Evolutionary conservation across 2,113 vertebrate genomes (phyloP).

Genomic region (Vulpes ferrilata): DNA sequence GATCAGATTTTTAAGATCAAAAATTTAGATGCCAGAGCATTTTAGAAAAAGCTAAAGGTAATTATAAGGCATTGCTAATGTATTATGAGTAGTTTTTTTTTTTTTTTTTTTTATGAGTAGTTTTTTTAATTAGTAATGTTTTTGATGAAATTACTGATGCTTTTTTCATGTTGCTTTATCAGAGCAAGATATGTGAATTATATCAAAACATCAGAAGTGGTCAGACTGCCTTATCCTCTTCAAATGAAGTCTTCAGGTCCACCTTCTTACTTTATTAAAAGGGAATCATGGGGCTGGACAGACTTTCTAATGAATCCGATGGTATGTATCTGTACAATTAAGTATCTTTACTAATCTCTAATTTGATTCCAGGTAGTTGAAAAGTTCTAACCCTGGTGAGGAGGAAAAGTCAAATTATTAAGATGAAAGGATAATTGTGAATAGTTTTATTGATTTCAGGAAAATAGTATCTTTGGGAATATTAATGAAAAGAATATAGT

Average conservation of each 20-base stretch:
- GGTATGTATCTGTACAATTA: slow-evolving; percentile 87
- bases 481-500: slow-evolving; percentile 59
- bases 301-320: slow-evolving; percentile 99
- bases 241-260: slow-evolving; percentile 95
- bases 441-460: neutral
- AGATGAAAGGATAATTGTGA: slow-evolving; percentile 38
- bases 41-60: slow-evolving; percentile 52
- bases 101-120: neutral
- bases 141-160: slow-evolving; percentile 54
- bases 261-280: slow-evolving; percentile 97
- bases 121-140: slow-evolving; percentile 52
- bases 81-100: slow-evolving; percentile 45
- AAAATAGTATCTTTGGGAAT: slow-evolving; percentile 45
- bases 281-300: slow-evolving; percentile 99
- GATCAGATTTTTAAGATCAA: slow-evolving; percentile 21
- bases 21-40: slow-evolving; percentile 50
- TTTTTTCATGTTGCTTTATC: slow-evolving; percentile 66
- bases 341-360: slow-evolving; percentile 33
- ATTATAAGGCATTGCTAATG: slow-evolving; percentile 10
- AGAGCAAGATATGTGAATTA: slow-evolving; percentile 98
- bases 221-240: slow-evolving; percentile 96
- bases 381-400: slow-evolving; percentile 39
- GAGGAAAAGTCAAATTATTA: slow-evolving; percentile 38
- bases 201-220: slow-evolving; percentile 98
- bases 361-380: neutral